Base-by-base conservation (phyloP, 2,888 invertebrate species). In the Melinaea marsaeus region DNA sequence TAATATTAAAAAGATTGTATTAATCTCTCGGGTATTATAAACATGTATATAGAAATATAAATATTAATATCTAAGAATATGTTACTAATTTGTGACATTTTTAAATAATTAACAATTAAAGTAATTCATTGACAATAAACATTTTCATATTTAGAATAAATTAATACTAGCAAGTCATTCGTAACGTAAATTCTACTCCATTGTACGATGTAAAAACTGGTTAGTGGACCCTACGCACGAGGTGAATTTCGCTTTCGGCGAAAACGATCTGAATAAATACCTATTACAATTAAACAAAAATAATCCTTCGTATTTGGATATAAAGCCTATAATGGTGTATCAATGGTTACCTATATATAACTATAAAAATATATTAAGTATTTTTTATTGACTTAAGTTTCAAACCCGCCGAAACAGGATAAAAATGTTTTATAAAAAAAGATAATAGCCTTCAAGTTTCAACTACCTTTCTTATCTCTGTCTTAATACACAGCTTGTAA, bases 381-480 rank as follows among this genome's bases (percentile, higher is more conserved):
- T 11, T 3, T 7, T 32, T 51, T 42, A 42, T 42, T 42, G 42
- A 9, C 42, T 42, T 42, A 9, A 42, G 7, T 42, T 9, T 42
- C 9, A 42, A 42, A 42, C 11, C 7, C 11, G 7, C 37, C 42
- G 42, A 51, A 51, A 6, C 51, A 48, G 6, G 22, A 51, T 51
- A 32, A 32, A 51, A 32, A 11, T 2, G 51, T 32, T 51, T 51
- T 9, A 51, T 51, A 51, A 32, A 51, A 51, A 51, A 32, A 51
- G 7, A 13, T 22, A 51, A 51, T 51, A 51, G 32, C 42, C 11
- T 42, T 42, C 42, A 67, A 67, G 63, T 63, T 61, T 67, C 58
- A 63, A 67, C 63, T 67, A 63, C 60, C 58, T 58, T 68, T 66
- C 60, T 64, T 63, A 51, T 80, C 80, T 77, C 76, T 75, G 66